These are phyloP conservation scores for Eurystomus glaucurus DNA, from an alignment of 2,797 vertebrate species.

Conservation along the genomic window DNA sequence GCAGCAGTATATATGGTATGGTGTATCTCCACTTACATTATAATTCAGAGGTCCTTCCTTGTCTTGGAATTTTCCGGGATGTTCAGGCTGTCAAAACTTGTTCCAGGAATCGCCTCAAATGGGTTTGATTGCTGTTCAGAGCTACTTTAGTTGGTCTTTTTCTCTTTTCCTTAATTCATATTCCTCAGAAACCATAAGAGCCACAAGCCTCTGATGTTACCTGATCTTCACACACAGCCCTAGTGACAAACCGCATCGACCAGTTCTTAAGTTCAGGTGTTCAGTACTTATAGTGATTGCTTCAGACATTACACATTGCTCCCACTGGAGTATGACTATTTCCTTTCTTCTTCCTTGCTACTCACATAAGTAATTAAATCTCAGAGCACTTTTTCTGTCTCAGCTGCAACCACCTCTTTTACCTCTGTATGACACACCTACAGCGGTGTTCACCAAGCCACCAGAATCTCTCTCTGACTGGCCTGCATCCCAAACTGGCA, in stretches of 20 bases:
- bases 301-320: conserved; percentile 47
- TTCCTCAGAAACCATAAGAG: conserved; percentile 72
- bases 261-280: conserved; percentile 50
- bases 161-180: conserved; percentile 67
- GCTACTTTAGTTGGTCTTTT: conserved; percentile 34
- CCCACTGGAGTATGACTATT: conserved; percentile 30
- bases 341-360: conserved; percentile 63
- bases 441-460: background rate
- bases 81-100: background rate
- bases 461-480: conserved; percentile 10
- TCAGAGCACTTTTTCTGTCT: conserved; percentile 56
- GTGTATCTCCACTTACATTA: conserved; percentile 43
- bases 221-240: conserved; percentile 13
- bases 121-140: conserved; percentile 54
- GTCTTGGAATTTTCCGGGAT: conserved; percentile 29
- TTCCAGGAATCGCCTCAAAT: conserved; percentile 35
- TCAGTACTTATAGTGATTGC: conserved; percentile 56
- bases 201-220: conserved; percentile 70
- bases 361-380: conserved; percentile 32
- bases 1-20: background rate
- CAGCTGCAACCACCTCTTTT: conserved; percentile 2
- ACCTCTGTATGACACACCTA: background rate
- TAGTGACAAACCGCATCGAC: conserved; percentile 73
- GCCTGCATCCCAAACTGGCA: conserved; percentile 36
- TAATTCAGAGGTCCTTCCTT: conserved; percentile 23